Conservation (phyloP, 2,113 vertebrate genomes). For the Arvicanthis niloticus region DNA sequence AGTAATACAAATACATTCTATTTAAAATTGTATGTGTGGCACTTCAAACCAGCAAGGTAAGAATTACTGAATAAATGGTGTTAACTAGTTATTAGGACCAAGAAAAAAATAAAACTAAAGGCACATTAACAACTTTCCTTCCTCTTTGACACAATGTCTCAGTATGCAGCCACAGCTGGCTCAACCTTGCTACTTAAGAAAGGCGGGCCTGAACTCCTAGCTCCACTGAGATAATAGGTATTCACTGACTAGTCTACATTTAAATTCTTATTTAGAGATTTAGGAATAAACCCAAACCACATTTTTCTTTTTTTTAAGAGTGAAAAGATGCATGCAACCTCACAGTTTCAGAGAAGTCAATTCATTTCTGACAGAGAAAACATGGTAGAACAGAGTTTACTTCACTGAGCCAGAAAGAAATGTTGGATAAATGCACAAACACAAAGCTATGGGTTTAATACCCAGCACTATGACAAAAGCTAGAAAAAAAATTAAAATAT, state of each 20-base stretch:
- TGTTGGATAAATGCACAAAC: background rate
- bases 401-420: background rate
- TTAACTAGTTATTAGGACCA: background rate
- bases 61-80: background rate
- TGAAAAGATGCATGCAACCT: background rate
- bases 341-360: background rate
- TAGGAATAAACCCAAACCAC: background rate
- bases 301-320: background rate
- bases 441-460: background rate
- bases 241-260: background rate
- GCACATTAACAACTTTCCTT: background rate
- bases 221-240: background rate
- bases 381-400: background rate
- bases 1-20: background rate
- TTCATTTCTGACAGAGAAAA: background rate
- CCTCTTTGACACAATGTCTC: background rate
- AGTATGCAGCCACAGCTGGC: background rate
- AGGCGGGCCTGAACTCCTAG: too few relatives aligned
- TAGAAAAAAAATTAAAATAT: background rate
- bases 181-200: background rate
- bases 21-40: background rate
- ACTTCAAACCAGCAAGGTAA: background rate
- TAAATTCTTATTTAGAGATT: slow-evolving; percentile 9
- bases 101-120: background rate
- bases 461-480: background rate